Conservation (phyloP, 2,797 vertebrate genomes). For the Phataginus tricuspis region DNA sequence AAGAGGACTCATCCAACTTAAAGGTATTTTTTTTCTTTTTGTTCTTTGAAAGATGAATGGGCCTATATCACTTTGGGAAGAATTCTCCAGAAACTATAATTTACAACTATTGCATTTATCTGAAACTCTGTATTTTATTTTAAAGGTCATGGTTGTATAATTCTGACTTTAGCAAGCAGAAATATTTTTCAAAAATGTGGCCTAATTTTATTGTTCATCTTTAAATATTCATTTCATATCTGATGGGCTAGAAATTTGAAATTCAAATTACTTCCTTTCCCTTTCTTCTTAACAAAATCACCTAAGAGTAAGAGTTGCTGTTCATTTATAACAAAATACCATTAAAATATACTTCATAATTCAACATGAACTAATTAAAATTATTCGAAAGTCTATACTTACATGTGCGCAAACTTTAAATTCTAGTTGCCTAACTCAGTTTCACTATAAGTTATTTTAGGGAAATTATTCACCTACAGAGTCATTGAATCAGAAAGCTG, state of each 20-base stretch:
- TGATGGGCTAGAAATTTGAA: conserved; percentile 79
- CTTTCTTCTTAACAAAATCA: conserved; percentile 77
- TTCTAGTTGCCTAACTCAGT: conserved; percentile 51
- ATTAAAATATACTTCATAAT: conserved; percentile 74
- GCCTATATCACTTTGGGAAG: conserved; percentile 14
- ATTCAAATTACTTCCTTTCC: conserved; percentile 78
- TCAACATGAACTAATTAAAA: conserved; percentile 80
- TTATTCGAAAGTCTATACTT: conserved; percentile 75
- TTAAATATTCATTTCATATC: conserved; percentile 81
- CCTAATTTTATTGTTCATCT: conserved; percentile 80
- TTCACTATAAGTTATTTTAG: conserved; percentile 53
- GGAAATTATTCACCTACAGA: conserved; percentile 56
- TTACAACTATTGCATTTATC: conserved; percentile 61
- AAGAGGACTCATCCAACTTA: background rate
- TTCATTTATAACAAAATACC: conserved; percentile 81
- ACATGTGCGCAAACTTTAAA: conserved; percentile 65
- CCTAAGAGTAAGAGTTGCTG: conserved; percentile 45
- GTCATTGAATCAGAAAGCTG: conserved; percentile 34
- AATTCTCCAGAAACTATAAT: conserved; percentile 56
- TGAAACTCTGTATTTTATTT: conserved; percentile 70
- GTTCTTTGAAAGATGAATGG: conserved; percentile 64
- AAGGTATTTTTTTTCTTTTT: background rate
- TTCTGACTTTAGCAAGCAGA: conserved; percentile 76
- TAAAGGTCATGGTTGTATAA: conserved; percentile 75
- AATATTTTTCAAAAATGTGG: conserved; percentile 77